phyloP scores from a whole-genome alignment of 2,797 vertebrate species.

The Notoglanidium macrostoma region DNA sequence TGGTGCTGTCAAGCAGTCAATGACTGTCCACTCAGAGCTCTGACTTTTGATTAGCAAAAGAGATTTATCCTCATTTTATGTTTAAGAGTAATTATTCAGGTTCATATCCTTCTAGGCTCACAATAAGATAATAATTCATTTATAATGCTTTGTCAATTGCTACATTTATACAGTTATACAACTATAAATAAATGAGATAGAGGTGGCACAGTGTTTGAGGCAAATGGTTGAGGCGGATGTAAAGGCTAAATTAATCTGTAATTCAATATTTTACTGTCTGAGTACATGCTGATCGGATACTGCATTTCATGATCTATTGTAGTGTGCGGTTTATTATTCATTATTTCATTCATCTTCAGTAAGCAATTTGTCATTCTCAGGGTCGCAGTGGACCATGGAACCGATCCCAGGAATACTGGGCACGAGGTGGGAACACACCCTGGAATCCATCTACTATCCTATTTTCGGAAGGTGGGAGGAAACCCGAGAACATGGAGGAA shows the following conservation, averaged over 20 bases:
- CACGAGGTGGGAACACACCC: background rate
- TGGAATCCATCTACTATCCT: background rate
- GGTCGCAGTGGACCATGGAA: background rate
- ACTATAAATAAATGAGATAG: background rate
- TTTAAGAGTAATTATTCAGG: background rate
- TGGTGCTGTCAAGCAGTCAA: constrained; percentile 52
- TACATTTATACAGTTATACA: background rate
- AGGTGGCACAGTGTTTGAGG: background rate
- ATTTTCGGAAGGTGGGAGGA: background rate
- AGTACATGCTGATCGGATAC: background rate
- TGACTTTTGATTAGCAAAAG: background rate
- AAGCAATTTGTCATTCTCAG: background rate
- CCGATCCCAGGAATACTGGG: background rate
- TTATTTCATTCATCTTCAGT: background rate
- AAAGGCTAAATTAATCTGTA: background rate
- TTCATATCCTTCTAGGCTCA: background rate
- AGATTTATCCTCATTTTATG: background rate
- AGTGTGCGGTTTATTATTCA: background rate
- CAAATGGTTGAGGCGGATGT: background rate
- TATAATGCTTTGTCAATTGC: background rate
- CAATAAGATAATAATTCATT: background rate
- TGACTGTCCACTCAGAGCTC: background rate
- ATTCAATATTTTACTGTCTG: background rate
- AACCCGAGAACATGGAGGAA: background rate
- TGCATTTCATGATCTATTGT: background rate